Conservation (phyloP, 2,797 vertebrate genomes). For the Schizopygopsis pylzovi region DNA sequence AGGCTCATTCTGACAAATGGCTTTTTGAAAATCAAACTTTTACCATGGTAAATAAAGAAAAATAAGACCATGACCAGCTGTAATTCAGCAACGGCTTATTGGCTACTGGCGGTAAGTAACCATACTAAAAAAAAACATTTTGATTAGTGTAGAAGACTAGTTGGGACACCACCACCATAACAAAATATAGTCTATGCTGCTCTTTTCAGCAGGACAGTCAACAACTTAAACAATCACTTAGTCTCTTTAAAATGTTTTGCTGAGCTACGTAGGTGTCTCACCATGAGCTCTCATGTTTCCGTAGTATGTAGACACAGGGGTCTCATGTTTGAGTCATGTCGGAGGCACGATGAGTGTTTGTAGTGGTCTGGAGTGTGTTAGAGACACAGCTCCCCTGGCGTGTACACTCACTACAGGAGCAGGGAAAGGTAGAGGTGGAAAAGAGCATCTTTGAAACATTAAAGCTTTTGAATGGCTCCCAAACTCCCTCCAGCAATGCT, state of each 20-base stretch:
- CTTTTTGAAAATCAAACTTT: constrained; percentile 8
- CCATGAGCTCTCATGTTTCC: constrained; percentile 12
- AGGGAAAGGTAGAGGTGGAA: constrained; percentile 30
- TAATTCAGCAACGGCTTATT: no score
- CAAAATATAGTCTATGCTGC: background rate
- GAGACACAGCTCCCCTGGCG: constrained; percentile 21
- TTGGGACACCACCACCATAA: background rate
- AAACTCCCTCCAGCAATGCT: constrained; percentile 48
- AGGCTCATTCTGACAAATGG: background rate
- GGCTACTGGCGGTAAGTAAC: background rate
- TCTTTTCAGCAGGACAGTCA: background rate
- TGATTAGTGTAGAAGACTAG: background rate
- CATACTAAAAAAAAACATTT: background rate
- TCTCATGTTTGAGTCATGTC: constrained; percentile 37
- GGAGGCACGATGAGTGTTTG: constrained; percentile 38
- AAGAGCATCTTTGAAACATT: constrained; percentile 40
- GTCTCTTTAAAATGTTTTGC: constrained; percentile 9
- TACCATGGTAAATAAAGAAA: background rate
- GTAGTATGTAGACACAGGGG: constrained; percentile 12
- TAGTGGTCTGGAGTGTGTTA: constrained; percentile 55
- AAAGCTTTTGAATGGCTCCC: constrained; percentile 29
- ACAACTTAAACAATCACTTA: background rate
- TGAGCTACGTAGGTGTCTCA: background rate
- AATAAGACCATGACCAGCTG: background rate
- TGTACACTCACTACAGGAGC: constrained; percentile 38